Evolutionary conservation across 2,113 vertebrate species (phyloP), one percentile per base, ranked within the genome.

Genomic region (Heptranchias perlo): DNA sequence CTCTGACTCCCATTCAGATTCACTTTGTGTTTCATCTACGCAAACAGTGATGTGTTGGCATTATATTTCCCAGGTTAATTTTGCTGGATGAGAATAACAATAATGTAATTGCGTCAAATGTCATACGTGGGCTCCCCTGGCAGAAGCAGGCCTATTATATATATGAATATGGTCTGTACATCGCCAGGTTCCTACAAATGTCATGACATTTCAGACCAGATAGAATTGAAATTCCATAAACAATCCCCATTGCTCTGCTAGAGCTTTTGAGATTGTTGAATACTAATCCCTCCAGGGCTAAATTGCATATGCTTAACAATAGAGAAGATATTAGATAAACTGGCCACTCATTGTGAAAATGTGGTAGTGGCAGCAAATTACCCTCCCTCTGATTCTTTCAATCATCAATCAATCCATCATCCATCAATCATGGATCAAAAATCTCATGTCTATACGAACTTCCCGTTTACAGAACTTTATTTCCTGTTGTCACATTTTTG

Each of bases 191-290:
- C 93, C 67, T 47, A 47, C 93, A 94, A 94, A 94, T 94, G 93
- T 67, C 93, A 69, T 67, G 93, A 47, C 39, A 94, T 94, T 94
- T 94, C n/a, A 28, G 44, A 91, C 93, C 62, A 67, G 11, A 49
- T 67, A 47, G 21, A 67, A 64, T 94, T 67, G 14, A 94, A 94
- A 67, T 94, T 94, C 93, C 62, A 31, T 47, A 94, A 39, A 67
- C 23, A 25, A 8, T 67, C 6, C 10, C 39, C 39, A n/a, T 18
- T 61, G 52, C 54, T 16, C 52, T 0, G 21, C 11, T 47, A 28
- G 87, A 58, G 6, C 11, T 13, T 58, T 91, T 58, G 93, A 94
- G 23, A 47, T 67, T 11, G 2, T 92, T 14, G 10, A 61, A n/a
- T 7, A n/a, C 13, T 35, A 14, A 4, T 44, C 39, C 78, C n/a